These are phyloP conservation scores for Protodeltote pygarga DNA, from an alignment of 2,888 invertebrate genomes.

Conservation along the genomic window DNA sequence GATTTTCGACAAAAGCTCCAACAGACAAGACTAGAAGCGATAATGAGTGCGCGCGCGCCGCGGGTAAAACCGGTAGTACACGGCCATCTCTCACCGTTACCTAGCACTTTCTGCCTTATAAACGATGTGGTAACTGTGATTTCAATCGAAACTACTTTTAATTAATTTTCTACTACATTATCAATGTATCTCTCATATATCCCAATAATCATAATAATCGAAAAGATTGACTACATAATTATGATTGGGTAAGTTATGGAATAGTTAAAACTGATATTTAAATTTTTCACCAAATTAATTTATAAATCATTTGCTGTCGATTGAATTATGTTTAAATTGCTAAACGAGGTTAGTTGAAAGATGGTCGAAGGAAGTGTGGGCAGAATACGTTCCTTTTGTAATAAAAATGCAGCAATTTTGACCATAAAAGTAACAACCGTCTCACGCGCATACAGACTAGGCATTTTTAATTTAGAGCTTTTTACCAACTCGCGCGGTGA, in stretches of 20 bases:
- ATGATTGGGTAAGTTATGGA: constrained; percentile 59
- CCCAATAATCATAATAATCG: constrained; percentile 57
- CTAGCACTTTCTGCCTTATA: constrained; percentile 76
- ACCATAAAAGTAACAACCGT: constrained; percentile 31
- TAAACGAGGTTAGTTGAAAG: constrained; percentile 43
- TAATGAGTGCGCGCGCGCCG: constrained; percentile 67
- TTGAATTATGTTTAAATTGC: constrained; percentile 50
- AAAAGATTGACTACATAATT: constrained; percentile 56
- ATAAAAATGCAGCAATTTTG: constrained; percentile 34
- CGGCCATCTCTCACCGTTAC: constrained; percentile 80
- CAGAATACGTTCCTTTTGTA: constrained; percentile 37
- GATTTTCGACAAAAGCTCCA: constrained; percentile 73
- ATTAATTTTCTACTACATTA: constrained; percentile 83
- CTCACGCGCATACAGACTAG: constrained; percentile 20
- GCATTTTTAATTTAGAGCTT: constrained; percentile 14
- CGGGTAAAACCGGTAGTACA: constrained; percentile 84
- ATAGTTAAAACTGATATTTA: constrained; percentile 52
- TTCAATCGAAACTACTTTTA: constrained; percentile 79
- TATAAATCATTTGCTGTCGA: constrained; percentile 52
- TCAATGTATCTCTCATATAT: constrained; percentile 66
- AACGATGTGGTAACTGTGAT: constrained; percentile 77
- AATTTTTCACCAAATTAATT: constrained; percentile 53
- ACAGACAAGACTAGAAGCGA: constrained; percentile 61
- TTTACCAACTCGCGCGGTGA: constrained; percentile 16
- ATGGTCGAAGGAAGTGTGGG: constrained; percentile 42